Conservation (phyloP, 2,113 vertebrate genomes). For the Chrysochloris asiatica region DNA sequence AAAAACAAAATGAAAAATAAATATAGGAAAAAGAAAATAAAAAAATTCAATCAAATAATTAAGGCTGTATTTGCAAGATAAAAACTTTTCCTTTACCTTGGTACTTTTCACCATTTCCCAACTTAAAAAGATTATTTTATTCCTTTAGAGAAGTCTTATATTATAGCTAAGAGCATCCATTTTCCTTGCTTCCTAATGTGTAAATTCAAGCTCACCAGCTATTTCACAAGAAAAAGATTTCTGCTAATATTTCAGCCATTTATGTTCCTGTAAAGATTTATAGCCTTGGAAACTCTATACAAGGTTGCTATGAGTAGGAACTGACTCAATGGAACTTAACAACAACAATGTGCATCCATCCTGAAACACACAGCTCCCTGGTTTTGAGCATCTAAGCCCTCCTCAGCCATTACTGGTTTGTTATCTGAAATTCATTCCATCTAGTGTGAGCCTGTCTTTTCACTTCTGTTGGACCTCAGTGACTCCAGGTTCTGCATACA, state of each 20-base stretch:
- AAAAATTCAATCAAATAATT: not conserved
- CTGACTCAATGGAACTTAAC: too few species aligned
- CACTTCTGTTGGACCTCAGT: not conserved
- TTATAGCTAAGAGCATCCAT: not conserved
- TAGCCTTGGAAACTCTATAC: too few species aligned
- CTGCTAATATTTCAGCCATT: too few species aligned
- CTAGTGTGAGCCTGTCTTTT: not conserved
- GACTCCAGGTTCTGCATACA: not conserved
- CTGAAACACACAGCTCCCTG: not conserved
- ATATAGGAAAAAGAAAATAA: not conserved
- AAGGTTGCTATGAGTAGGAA: too few species aligned
- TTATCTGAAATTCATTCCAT: not conserved
- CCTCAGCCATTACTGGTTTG: not conserved
- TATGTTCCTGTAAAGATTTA: too few species aligned
- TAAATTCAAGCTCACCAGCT: too few species aligned
- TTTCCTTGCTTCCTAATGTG: not conserved
- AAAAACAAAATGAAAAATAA: not conserved
- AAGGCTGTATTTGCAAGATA: not conserved
- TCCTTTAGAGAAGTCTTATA: not conserved
- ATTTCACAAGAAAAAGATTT: too few species aligned
- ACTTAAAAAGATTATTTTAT: not conserved
- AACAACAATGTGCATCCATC: not conserved
- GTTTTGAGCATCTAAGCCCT: not conserved
- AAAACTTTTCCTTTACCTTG: not conserved
- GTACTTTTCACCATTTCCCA: not conserved